Evolutionary conservation across 23 tunicate genomes (phyloP).

Genomic region (Clavelina lepadiformis): DNA sequence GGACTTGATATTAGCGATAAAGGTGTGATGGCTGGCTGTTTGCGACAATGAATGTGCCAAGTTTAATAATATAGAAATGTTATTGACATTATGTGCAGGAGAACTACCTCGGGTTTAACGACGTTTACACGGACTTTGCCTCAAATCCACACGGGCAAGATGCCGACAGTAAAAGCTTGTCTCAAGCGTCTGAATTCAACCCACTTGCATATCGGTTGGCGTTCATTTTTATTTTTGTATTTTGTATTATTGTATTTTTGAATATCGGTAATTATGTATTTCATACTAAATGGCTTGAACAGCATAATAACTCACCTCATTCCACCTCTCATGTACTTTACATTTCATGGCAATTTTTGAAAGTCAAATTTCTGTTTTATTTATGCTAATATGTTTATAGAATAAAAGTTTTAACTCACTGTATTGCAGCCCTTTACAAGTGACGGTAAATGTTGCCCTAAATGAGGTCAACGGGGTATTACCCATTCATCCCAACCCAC

Average conservation of each 20-base stretch:
- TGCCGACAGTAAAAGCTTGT: not conserved
- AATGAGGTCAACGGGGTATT: conserved; percentile 52
- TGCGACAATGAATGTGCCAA: not conserved
- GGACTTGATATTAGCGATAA: conserved; percentile 45
- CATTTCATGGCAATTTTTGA: no score
- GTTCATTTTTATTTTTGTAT: no score
- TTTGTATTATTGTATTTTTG: no score
- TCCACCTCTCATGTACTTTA: no score
- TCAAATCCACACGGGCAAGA: conserved; percentile 6
- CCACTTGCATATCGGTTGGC: not conserved
- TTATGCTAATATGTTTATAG: no score
- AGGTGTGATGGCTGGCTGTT: conserved; percentile 41
- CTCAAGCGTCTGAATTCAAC: not conserved
- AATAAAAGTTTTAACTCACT: no score
- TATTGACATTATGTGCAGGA: no score
- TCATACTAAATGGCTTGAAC: no score
- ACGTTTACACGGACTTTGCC: conserved; percentile 62
- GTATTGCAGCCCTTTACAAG: conserved; percentile 58
- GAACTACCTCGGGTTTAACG: conserved; percentile 79
- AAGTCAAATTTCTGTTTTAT: no score
- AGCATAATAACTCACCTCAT: no score
- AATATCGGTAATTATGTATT: no score
- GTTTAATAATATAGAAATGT: not conserved
- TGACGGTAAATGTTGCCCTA: conserved; percentile 54
- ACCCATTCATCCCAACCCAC: conserved; percentile 40